These are phyloP conservation scores for Mesocricetus auratus DNA, from an alignment of 2,113 vertebrate species.

Conservation along the genomic window DNA sequence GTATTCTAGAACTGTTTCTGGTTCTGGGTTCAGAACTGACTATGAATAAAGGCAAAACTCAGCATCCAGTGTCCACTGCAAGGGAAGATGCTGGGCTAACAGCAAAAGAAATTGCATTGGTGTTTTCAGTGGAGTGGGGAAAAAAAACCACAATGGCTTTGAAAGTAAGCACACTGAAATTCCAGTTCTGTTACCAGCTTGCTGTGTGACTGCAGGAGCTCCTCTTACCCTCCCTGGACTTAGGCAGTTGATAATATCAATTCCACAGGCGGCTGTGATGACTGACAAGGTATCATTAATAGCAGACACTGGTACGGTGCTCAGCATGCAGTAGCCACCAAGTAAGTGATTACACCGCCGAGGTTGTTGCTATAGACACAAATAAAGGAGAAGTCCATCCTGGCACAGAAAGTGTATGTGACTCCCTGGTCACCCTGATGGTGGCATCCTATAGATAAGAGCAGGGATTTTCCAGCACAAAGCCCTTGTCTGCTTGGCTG, in stretches of 20 bases:
- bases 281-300: not conserved
- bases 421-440: not conserved
- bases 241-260: not conserved
- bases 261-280: not conserved
- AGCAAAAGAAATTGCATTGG: not conserved
- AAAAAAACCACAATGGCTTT: not conserved
- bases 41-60: conserved; percentile 63
- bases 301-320: not conserved
- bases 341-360: not conserved
- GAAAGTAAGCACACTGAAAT: not conserved
- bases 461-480: conserved; percentile 9
- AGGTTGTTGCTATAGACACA: not conserved
- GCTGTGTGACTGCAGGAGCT: not conserved
- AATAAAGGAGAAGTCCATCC: not conserved
- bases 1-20: conserved; percentile 20
- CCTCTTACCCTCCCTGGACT: not conserved
- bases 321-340: not conserved
- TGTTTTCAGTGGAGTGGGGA: not conserved
- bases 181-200: not conserved
- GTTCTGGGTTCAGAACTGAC: conserved; percentile 22
- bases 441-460: not conserved
- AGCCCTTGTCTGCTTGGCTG: not conserved
- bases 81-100: conserved; percentile 27
- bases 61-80: conserved; percentile 35
- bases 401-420: not conserved